Percentiles rank a stretch among this genome's conserved stretches.
Evolutionary conservation across 2,797 vertebrate genomes (phyloP).

Genomic region (Poeciliopsis presidionis): DNA sequence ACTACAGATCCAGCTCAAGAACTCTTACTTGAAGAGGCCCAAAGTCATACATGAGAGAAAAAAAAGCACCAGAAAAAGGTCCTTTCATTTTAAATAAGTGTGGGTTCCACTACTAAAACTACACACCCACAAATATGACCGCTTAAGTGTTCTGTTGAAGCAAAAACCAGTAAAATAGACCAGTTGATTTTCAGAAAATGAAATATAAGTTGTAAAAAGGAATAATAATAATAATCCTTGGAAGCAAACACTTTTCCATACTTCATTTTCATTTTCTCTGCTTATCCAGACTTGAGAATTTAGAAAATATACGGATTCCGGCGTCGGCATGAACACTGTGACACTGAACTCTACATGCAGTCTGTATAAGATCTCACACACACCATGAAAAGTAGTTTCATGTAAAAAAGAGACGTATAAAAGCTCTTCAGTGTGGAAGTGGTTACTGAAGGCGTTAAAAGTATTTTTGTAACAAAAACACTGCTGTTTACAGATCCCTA

Average conservation of each 20-base stretch:
- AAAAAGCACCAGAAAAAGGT: not conserved
- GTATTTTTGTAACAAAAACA: not conserved
- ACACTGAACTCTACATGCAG: not conserved
- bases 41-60: not conserved
- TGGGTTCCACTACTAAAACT: not conserved
- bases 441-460: not conserved
- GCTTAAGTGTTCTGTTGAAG: not conserved
- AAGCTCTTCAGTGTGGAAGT: not conserved
- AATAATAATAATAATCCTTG: not conserved
- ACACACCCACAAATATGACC: not conserved
- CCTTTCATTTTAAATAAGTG: not conserved
- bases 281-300: not conserved
- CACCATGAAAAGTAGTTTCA: no score
- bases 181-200: not conserved
- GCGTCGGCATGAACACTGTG: not conserved
- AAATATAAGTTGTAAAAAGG: not conserved
- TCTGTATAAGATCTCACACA: not conserved
- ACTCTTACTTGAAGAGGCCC: not conserved
- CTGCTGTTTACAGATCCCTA: not conserved
- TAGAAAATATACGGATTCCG: not conserved
- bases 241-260: not conserved
- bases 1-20: not conserved
- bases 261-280: not conserved
- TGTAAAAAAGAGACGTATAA: not conserved
- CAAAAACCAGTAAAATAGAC: no score